Evolutionary conservation across 1,140 invertebrate species (phyloP).

Genomic region (Drosophila nasuta): DNA sequence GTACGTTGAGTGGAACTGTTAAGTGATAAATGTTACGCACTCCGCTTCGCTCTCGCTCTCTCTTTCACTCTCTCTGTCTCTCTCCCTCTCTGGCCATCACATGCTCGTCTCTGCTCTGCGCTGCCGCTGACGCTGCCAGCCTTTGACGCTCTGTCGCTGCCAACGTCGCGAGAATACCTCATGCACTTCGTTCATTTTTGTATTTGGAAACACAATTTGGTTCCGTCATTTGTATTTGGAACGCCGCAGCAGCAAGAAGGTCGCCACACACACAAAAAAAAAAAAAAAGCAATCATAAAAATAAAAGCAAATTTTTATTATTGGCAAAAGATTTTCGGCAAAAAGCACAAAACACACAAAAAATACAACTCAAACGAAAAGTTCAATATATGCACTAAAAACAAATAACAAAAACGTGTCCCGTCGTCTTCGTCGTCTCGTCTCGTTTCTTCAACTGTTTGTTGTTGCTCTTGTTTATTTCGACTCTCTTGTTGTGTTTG

Average conservation of each 20-base stretch:
- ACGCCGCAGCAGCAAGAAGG: slow-evolving; percentile 54
- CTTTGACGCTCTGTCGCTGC: slow-evolving; percentile 7
- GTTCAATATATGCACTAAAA: slow-evolving; percentile 43
- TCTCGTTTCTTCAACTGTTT: slow-evolving; percentile 35
- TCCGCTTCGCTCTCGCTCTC: slow-evolving; percentile 12
- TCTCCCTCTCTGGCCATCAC: background rate
- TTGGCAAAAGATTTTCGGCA: slow-evolving; percentile 49
- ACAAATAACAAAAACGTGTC: slow-evolving; percentile 31
- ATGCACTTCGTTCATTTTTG: slow-evolving; percentile 47
- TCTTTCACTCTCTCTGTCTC: slow-evolving; percentile 8
- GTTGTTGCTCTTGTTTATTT: slow-evolving; percentile 14
- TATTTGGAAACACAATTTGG: slow-evolving; percentile 48
- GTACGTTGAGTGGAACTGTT: slow-evolving; percentile 61
- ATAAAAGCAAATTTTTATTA: slow-evolving; percentile 39
- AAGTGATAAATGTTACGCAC: slow-evolving; percentile 57
- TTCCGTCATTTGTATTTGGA: slow-evolving; percentile 57
- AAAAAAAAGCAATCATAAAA: too few species aligned
- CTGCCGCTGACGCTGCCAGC: slow-evolving; percentile 10
- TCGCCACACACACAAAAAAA: slow-evolving; percentile 12
- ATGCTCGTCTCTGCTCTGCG: too few species aligned
- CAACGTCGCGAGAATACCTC: slow-evolving; percentile 28
- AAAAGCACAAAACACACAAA: slow-evolving; percentile 26
- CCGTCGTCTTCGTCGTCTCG: slow-evolving; percentile 15
- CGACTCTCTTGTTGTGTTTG: slow-evolving; percentile 33
- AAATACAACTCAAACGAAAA: slow-evolving; percentile 20